Evolutionary conservation across 2,113 vertebrate genomes (phyloP), one percentile per base, ranked within the genome.

Genomic region (Propithecus coquereli): DNA sequence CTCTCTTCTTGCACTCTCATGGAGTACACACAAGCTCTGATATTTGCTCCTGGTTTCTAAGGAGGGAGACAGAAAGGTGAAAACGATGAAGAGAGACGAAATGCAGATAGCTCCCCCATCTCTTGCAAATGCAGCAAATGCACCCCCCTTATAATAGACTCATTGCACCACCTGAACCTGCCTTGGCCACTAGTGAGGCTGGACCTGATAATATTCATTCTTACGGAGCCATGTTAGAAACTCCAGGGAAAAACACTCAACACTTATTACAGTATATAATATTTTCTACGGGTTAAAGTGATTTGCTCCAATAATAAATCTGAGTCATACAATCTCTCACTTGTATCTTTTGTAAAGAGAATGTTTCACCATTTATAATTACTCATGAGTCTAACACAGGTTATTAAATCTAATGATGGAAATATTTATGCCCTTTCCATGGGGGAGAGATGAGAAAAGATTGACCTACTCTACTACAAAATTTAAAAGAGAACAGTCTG

Each of bases 401-500:
- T 18, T 73, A 94, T 68, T 91, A 94, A 74, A 77, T 40, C 7
- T 63, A 57, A 23, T 34, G 43, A 52, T 43, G 76, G 63, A 95
- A 83, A 59, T 66, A 77, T 25, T 5, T 37, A 27, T 45, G 68
- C 63, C 81, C 50, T 90, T 70, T 76, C 87, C 32, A 5, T 11
- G 89, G 79, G n/a, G 34, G 32, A 91, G 68, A 94, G 4, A 70
- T 34, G 22, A 87, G 84, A 79, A 85, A 77, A 61, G 96, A 54
- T 5, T 96, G 96, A 88, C 77, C 94, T 88, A 2, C 34, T 61
- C 5, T 1, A 8, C 63, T 18, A 63, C 81, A 84, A 92, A 40
- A 16, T 90, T 85, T 65, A 34, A 77, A 97, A 81, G 30, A 96
- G 93, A 94, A 57, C 68, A 97, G 96, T 95, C 96, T 70, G 68